Conservation (phyloP, 2,113 vertebrate genomes). For the Excalfactoria chinensis region DNA sequence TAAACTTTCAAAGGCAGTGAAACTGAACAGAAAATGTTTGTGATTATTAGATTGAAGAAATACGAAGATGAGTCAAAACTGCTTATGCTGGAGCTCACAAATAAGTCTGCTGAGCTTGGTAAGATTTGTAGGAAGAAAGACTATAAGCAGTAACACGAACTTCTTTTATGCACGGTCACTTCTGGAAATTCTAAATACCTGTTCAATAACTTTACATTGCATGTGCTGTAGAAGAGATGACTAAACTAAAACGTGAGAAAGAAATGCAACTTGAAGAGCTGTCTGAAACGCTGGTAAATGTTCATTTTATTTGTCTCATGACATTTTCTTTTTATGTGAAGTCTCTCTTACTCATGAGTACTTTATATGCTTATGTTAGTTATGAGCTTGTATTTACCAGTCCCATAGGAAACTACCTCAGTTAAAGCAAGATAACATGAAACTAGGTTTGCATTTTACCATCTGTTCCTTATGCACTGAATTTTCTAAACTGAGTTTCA, state of each 20-base stretch:
- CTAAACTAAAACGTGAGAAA: constrained; percentile 77
- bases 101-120: constrained; percentile 78
- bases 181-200: neutral
- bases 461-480: neutral
- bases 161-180: neutral
- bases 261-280: constrained; percentile 83
- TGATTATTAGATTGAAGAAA: constrained; percentile 67
- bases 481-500: neutral
- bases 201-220: constrained; percentile 9
- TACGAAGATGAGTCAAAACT: constrained; percentile 61
- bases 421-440: neutral
- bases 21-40: neutral
- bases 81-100: constrained; percentile 67
- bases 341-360: neutral
- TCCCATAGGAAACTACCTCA: neutral
- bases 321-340: constrained; percentile 17
- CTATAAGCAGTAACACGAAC: neutral
- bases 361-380: neutral
- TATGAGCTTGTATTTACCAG: neutral
- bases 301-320: constrained; percentile 14
- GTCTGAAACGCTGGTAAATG: constrained; percentile 81
- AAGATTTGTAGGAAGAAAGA: constrained; percentile 24
- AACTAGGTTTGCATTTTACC: neutral
- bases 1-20: constrained; percentile 1
- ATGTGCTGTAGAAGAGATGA: constrained; percentile 80